Base-by-base conservation (phyloP, 23 tunicate genomes). In the Halocynthia roretzi region DNA sequence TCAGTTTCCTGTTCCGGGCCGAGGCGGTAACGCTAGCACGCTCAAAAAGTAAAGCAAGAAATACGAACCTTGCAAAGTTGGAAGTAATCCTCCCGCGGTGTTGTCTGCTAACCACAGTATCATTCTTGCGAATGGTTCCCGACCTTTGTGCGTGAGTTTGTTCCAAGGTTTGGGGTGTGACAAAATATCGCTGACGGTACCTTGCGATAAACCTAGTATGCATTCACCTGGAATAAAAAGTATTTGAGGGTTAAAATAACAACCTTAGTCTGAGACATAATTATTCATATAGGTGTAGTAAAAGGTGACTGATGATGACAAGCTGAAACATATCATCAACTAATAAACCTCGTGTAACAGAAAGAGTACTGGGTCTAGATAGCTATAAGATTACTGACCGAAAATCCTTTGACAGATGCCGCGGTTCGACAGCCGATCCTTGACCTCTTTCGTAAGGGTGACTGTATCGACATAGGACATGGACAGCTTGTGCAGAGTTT, bases 111-210 rank as follows among this genome's bases (percentile, higher is more conserved):
- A 44, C 78, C 78, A 74, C 6, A 53, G 15, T 55, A 74, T 74
- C 78, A 74, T 74, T 53, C 78, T 22, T n/a, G 64, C 62, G 62
- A 74, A 74, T 0, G 78, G 78, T 22, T 74, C 78, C 56, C 64
- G n/a, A 20, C 78, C 78, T 74, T 74, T 74, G 49, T 74, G 78
- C 14, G 78, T 74, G 10, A 74, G 62, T 55, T 74, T 74, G 17
- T 53, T 53, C 78, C 78, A 74, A 8, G 78, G 63, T 53, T 74
- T 74, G 22, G 78, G 78, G 19, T 74, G 78, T 8, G 78, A 74
- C 31, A 74, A 17, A 10, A 74, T 74, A 53, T 74, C 78, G 19
- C 78, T 74, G n/a, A 74, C 78, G 12, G 78, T 74, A 0, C 78
- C 78, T 74, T 74, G 78, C 56, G 78, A 74, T 22, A 74, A 53